Conservation (phyloP, 2,888 invertebrate species). For the Drosophila mimica region DNA sequence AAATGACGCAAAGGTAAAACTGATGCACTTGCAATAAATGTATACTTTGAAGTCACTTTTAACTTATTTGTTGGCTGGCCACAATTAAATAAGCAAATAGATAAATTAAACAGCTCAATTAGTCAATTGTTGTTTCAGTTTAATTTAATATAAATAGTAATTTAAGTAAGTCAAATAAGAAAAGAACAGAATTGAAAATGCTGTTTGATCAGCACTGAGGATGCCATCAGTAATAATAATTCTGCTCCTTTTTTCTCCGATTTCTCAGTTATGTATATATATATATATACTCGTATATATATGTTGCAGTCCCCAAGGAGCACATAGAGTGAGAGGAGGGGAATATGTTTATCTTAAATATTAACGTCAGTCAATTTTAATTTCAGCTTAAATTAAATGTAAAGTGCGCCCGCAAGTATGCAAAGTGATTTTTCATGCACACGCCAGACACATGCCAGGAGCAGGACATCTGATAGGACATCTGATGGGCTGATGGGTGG, state of each 20-base stretch:
- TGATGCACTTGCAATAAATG: constrained; percentile 30
- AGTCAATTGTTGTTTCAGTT: neutral
- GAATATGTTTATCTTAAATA: constrained; percentile 55
- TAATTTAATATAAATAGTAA: neutral
- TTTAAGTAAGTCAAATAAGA: neutral
- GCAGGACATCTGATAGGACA: neutral
- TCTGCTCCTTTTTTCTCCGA: neutral
- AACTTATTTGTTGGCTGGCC: constrained; percentile 7
- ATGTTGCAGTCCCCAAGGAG: neutral
- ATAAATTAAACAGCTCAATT: neutral
- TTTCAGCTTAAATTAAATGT: constrained; percentile 71
- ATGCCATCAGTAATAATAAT: neutral
- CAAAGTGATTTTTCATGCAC: constrained; percentile 77
- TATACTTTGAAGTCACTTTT: constrained; percentile 24
- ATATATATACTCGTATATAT: neutral
- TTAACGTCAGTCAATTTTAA: constrained; percentile 77
- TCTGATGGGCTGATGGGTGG: neutral
- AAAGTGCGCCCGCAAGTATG: constrained; percentile 67
- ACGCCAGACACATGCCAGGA: constrained; percentile 31
- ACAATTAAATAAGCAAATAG: neutral
- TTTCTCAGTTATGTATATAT: neutral
- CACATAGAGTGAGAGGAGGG: neutral
- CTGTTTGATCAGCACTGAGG: neutral
- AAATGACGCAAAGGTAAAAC: constrained; percentile 5
- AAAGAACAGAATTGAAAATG: neutral